A percentile compares a stretch with the other conserved stretches of the same genome.
These are phyloP conservation scores for Channa striata DNA, from an alignment of 2,797 vertebrate genomes.

Conservation along the genomic window DNA sequence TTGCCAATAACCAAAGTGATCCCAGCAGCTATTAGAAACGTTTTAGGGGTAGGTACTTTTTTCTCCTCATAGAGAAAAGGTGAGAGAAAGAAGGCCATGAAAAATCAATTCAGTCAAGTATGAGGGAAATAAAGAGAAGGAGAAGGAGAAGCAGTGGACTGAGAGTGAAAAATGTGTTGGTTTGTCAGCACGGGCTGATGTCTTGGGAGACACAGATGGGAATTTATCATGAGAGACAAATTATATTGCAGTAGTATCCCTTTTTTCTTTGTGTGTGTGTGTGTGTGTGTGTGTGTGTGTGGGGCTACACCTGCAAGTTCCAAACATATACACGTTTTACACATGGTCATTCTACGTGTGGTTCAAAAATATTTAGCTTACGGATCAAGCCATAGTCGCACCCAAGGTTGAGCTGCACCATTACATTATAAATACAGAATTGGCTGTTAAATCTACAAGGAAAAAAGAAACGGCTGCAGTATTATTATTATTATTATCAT, in stretches of 20 bases:
- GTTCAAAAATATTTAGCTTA: neutral
- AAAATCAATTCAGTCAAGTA: constrained; percentile 62
- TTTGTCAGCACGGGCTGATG: constrained; percentile 74
- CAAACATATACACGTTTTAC: neutral
- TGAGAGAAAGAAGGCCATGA: constrained; percentile 38
- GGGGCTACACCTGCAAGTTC: neutral
- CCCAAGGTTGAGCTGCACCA: neutral
- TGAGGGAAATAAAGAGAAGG: constrained; percentile 38
- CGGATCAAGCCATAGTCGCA: constrained; percentile 20
- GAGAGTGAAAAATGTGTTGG: constrained; percentile 81
- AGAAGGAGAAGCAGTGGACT: constrained; percentile 26
- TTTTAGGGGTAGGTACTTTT: constrained; percentile 19
- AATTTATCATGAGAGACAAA: constrained; percentile 83
- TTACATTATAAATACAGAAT: constrained; percentile 31
- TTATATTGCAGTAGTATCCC: constrained; percentile 66
- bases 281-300: constrained; percentile 8
- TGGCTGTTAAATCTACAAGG: constrained; percentile 7
- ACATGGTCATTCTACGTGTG: constrained; percentile 2
- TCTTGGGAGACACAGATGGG: constrained; percentile 70
- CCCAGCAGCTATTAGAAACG: constrained; percentile 22
- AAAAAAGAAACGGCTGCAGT: neutral
- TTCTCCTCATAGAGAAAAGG: constrained; percentile 25
- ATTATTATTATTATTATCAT: constrained; percentile 3
- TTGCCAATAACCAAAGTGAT: constrained; percentile 45
- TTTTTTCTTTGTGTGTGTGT: constrained; percentile 38